These are phyloP conservation scores for western clawed frog (Xenopus tropicalis) DNA, from an alignment of 2,113 vertebrate genomes.

Conservation along the genomic window UCB_Xtro_10.0 CM004451.2:23009001-23009500, in stretches of 20 bases:
- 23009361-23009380: too few relatives aligned
- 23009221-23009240: slow-evolving; percentile 29
- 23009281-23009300: background rate
- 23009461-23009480: too few relatives aligned
- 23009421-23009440: too few relatives aligned
- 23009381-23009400: too few relatives aligned
- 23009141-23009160: slow-evolving; percentile 5
- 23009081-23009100: slow-evolving; percentile 24
- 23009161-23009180: slow-evolving; percentile 10
- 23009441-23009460: too few relatives aligned
- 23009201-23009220: slow-evolving; percentile 17
- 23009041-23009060: slow-evolving; percentile 17
- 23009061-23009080: slow-evolving; percentile 13
- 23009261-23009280: slow-evolving; percentile 13
- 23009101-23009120: slow-evolving; percentile 30
- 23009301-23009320: too few relatives aligned
- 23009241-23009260: slow-evolving; percentile 12
- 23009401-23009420: too few relatives aligned
- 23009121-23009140: slow-evolving; percentile 30
- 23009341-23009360: too few relatives aligned
- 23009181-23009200: slow-evolving; percentile 31
- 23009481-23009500: too few relatives aligned
- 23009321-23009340: too few relatives aligned
- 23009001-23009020: slow-evolving; percentile 30
- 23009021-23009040: slow-evolving; percentile 9